A percentile compares a stretch with the other conserved stretches of the same genome.
These are phyloP conservation scores for Spisula solida DNA, from an alignment of 2,888 invertebrate species.

Conservation along the genomic window DNA sequence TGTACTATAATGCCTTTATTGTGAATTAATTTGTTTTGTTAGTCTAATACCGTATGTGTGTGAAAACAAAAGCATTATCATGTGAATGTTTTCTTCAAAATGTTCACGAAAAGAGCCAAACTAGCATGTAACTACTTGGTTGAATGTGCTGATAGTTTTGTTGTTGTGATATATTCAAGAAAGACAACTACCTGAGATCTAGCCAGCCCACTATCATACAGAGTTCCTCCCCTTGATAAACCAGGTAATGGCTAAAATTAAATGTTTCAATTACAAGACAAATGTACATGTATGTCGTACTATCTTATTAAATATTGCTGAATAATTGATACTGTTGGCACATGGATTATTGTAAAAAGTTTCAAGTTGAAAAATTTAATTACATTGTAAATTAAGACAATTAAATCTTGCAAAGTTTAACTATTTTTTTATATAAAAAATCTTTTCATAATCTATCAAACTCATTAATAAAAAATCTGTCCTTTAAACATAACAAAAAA, in stretches of 20 bases:
- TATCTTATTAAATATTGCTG: neutral
- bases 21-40: no score
- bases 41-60: no score
- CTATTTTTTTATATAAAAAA: no score
- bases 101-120: no score
- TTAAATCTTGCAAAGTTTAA: no score
- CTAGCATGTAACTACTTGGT: no score
- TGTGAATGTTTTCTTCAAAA: no score
- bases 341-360: neutral
- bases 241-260: constrained; percentile 56
- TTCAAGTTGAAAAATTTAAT: neutral
- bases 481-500: neutral
- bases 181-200: constrained; percentile 59
- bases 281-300: no score
- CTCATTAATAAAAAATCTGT: neutral
- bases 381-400: no score
- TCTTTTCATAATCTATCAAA: neutral
- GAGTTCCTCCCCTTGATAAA: constrained; percentile 60
- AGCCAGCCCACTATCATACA: constrained; percentile 59
- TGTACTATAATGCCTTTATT: no score
- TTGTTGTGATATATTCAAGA: neutral
- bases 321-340: neutral
- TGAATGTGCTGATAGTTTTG: no score
- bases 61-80: no score
- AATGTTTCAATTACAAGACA: neutral